Evolutionary conservation across 2,113 vertebrate species (phyloP).

Genomic region (Lethenteron reissneri): DNA sequence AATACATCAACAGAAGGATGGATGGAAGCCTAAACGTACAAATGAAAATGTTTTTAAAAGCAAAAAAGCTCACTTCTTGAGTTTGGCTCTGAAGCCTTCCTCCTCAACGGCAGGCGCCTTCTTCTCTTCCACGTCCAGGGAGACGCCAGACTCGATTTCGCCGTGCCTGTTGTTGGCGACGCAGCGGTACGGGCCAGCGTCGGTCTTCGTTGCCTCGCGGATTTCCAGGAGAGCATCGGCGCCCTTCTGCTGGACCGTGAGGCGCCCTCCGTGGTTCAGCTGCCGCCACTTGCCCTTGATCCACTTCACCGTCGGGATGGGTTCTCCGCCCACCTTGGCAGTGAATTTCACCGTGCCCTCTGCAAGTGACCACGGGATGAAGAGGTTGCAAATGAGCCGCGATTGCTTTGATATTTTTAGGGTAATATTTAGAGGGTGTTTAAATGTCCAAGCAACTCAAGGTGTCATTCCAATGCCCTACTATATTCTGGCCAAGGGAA

Average conservation of each 20-base stretch:
- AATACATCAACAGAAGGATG: too few relatives aligned
- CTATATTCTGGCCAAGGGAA: too few relatives aligned
- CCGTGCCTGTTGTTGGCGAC: constrained; percentile 60
- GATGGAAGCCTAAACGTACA: too few relatives aligned
- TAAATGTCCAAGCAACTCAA: too few relatives aligned
- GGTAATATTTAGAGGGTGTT: too few relatives aligned
- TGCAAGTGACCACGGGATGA: constrained; percentile 18
- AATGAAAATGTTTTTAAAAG: neutral
- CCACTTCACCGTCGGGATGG: constrained; percentile 89
- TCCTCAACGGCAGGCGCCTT: constrained; percentile 37
- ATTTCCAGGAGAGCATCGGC: constrained; percentile 66
- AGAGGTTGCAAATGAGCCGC: neutral
- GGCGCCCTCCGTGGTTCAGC: constrained; percentile 66
- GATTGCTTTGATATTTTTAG: too few relatives aligned
- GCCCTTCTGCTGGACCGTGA: constrained; percentile 56
- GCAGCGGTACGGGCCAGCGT: constrained; percentile 61
- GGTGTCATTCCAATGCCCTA: too few relatives aligned
- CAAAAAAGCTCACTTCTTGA: constrained; percentile 52
- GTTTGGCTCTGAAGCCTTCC: constrained; percentile 60
- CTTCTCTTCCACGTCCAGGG: constrained; percentile 55
- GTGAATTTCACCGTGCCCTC: constrained; percentile 74
- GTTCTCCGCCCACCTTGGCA: constrained; percentile 87
- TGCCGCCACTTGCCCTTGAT: constrained; percentile 97
- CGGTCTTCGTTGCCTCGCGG: constrained; percentile 50
- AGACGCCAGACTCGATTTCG: constrained; percentile 56